phyloP scores from a whole-genome alignment of 2,797 vertebrate species.

The Hyperoplus immaculatus region DNA sequence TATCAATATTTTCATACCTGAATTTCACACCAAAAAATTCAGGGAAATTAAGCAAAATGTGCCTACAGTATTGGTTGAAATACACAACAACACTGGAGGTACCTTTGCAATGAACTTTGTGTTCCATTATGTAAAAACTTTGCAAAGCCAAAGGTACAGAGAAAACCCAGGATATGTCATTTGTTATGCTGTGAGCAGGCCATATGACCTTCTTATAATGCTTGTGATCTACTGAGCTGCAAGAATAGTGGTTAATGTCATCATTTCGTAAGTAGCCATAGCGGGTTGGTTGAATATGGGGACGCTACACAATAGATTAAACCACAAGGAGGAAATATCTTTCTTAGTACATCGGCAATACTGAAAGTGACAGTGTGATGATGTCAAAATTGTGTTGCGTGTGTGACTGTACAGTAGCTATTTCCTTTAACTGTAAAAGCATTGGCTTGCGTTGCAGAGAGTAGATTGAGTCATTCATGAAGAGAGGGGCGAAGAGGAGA shows the following conservation, averaged over 20 bases:
- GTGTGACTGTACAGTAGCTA: not conserved
- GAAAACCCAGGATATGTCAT: not conserved
- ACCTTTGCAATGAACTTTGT: too few relatives aligned
- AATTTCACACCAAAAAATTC: too few relatives aligned
- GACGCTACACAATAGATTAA: not conserved
- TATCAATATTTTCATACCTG: too few relatives aligned
- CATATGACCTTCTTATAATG: not conserved
- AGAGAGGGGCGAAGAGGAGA: constrained; percentile 36
- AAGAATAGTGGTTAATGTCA: constrained; percentile 15
- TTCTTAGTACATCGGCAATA: not conserved
- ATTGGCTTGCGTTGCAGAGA: constrained; percentile 8
- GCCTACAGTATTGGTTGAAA: too few relatives aligned
- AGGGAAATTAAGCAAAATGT: too few relatives aligned
- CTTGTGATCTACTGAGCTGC: not conserved
- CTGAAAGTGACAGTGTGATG: not conserved
- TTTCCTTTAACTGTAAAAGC: constrained; percentile 13
- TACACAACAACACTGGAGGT: too few relatives aligned
- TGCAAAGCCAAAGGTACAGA: not conserved
- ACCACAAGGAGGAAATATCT: not conserved
- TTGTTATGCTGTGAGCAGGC: not conserved
- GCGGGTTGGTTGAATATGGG: not conserved
- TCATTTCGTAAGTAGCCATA: not conserved
- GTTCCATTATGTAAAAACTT: not conserved
- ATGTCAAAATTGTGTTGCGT: not conserved
- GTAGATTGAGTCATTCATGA: constrained; percentile 43